Percentiles rank a stretch among this genome's conserved stretches.
These are phyloP conservation scores for Athalia rosae DNA, from an alignment of 2,888 invertebrate species.

Conservation along the genomic window DNA sequence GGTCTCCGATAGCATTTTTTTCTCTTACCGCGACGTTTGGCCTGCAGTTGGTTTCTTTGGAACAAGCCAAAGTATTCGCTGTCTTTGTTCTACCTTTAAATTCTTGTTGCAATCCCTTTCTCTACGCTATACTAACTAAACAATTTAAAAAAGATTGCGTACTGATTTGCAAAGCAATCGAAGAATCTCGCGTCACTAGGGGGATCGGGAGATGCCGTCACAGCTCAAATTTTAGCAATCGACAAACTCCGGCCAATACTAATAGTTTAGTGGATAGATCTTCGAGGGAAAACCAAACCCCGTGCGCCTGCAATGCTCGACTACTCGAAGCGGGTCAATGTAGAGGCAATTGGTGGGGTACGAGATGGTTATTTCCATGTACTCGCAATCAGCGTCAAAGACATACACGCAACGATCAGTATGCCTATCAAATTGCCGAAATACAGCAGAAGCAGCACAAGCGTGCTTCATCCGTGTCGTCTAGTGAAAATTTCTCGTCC, in stretches of 20 bases:
- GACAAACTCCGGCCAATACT: conserved; percentile 91
- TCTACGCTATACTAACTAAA: conserved; percentile 98
- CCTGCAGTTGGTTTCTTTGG: conserved; percentile 90
- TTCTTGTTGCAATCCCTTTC: conserved; percentile 97
- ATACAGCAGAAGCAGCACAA: conserved; percentile 85
- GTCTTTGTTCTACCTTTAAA: conserved; percentile 97
- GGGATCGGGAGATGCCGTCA: conserved; percentile 91
- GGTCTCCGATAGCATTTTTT: conserved; percentile 98
- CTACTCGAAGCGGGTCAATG: conserved; percentile 74
- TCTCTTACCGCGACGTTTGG: conserved; percentile 96
- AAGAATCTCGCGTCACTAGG: conserved; percentile 92
- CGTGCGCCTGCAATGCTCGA: conserved; percentile 78
- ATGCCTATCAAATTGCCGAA: conserved; percentile 85
- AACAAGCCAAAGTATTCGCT: conserved; percentile 96
- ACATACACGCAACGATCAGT: conserved; percentile 78
- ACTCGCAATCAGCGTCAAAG: conserved; percentile 69
- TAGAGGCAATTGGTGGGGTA: conserved; percentile 61
- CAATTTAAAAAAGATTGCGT: conserved; percentile 99
- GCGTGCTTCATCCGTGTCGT: conserved; percentile 88
- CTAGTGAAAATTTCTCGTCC: conserved; percentile 93
- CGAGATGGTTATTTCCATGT: conserved; percentile 76
- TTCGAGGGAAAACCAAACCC: conserved; percentile 81
- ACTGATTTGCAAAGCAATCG: conserved; percentile 95
- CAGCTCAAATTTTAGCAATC: conserved; percentile 90
- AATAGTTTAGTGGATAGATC: conserved; percentile 89